These are phyloP conservation scores for Atta texana DNA, from an alignment of 1,140 invertebrate genomes.

Conservation along the genomic window DNA sequence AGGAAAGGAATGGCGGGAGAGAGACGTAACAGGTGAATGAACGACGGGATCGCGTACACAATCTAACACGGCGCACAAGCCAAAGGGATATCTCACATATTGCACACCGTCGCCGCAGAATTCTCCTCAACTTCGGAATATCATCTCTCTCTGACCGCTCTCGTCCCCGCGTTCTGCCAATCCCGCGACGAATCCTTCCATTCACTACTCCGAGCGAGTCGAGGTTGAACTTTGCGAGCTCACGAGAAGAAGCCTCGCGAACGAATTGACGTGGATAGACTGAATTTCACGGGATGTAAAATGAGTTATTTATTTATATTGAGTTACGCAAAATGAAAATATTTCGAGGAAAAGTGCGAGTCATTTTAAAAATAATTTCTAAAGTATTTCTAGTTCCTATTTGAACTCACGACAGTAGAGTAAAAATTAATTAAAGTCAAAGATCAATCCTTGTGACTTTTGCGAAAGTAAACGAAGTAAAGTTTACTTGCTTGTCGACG, in stretches of 20 bases:
- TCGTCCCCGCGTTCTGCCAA: slow-evolving; percentile 50
- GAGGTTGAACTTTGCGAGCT: not conserved
- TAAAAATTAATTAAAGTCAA: not conserved
- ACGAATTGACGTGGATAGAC: not conserved
- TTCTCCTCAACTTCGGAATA: slow-evolving; percentile 73
- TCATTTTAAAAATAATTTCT: not conserved
- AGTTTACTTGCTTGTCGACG: not conserved
- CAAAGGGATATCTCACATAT: slow-evolving; percentile 75
- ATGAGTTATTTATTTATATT: slow-evolving; percentile 1
- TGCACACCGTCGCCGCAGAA: slow-evolving; percentile 68
- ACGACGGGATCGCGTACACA: slow-evolving; percentile 72
- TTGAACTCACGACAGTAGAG: not conserved
- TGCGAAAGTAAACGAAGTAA: not conserved
- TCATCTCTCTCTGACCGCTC: slow-evolving; percentile 67
- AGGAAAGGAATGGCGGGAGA: slow-evolving; percentile 57
- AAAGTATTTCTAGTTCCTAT: not conserved
- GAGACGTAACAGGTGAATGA: slow-evolving; percentile 83
- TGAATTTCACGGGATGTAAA: not conserved
- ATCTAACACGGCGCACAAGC: slow-evolving; percentile 61
- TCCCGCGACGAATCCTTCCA: slow-evolving; percentile 53
- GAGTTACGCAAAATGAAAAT: not conserved
- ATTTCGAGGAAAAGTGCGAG: not conserved
- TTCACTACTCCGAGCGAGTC: slow-evolving; percentile 45
- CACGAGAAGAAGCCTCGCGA: slow-evolving; percentile 9
- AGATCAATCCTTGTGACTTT: not conserved